Base-by-base conservation (phyloP, 2,113 vertebrate genomes). In the Sylvia atricapilla region DNA sequence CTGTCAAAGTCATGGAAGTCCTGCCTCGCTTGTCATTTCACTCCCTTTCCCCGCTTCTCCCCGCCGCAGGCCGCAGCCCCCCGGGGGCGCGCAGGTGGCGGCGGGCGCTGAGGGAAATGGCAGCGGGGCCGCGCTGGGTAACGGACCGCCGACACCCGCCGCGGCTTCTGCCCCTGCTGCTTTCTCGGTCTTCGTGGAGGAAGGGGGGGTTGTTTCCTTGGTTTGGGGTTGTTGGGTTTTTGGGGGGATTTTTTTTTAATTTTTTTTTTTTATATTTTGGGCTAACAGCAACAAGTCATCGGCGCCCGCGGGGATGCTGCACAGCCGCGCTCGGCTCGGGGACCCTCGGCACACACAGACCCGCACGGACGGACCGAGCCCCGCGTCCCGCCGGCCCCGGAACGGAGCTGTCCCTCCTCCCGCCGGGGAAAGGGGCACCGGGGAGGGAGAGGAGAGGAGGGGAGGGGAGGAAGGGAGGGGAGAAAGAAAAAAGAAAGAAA, bases 231-330 rank as follows among this genome's bases (percentile, higher is more conserved):
- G 33, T 6, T 56, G 33, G 31, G 21, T 16, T 55, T n/a, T 37
- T 37, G 37, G 37, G 31, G 41, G 41, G 41, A 11, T 6, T 19
- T 47, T 59, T 56, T 50, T 50, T 56, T 21, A n/a, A 10, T 37
- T 37, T 37, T 37, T 37, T 37, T 69, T 58, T 30, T 35, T 46
- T 13, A 19, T 35, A 73, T 81, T 67, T 31, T 13, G 16, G 46
- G 63, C 86, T 89, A 93, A 89, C 94, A 98, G 98, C 98, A 98
- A 99, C 99, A 99, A 98, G 98, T 99, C 98, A 97, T 95, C 94
- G 93, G 97, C 98, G 97, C 97, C 96, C 96, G 94, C 96, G 87
- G 85, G 94, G 97, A 97, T 92, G 95, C 97, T 77, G 84, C 44
- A 94, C 66, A 66, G 95, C 96, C 86, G 94, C 98, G 92, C 96